A percentile compares a stretch with the other conserved stretches of the same genome.
Conservation (phyloP, 2,113 vertebrate genomes). For the Sinocyclocheilus rhinocerous region DNA sequence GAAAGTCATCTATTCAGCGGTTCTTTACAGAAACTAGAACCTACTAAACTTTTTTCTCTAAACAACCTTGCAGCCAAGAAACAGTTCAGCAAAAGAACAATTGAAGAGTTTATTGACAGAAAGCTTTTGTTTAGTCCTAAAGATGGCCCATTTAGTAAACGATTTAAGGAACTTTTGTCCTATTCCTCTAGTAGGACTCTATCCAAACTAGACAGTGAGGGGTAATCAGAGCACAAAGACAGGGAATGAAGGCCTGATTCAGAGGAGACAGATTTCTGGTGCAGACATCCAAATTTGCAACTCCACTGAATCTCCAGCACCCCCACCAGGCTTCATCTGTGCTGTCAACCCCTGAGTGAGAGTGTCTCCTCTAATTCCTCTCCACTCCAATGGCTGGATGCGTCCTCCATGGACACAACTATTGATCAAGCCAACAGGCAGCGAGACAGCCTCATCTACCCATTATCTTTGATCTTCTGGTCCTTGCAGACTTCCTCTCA, state of each 20-base stretch:
- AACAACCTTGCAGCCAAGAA: background rate
- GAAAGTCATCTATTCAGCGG: slow-evolving; percentile 5
- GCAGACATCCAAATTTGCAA: slow-evolving; percentile 58
- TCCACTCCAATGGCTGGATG: slow-evolving; percentile 68
- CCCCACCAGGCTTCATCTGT: slow-evolving; percentile 76
- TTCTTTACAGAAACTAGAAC: background rate
- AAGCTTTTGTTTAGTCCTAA: background rate
- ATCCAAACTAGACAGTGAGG: slow-evolving; percentile 29
- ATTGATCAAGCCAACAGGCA: slow-evolving; percentile 53
- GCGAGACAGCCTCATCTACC: slow-evolving; percentile 42
- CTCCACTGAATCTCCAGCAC: slow-evolving; percentile 65
- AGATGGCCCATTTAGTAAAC: background rate
- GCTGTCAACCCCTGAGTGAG: slow-evolving; percentile 56
- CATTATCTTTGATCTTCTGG: slow-evolving; percentile 71
- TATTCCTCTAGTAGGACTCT: slow-evolving; percentile 13
- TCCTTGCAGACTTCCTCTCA: slow-evolving; percentile 74
- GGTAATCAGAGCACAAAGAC: slow-evolving; percentile 32
- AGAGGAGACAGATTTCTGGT: slow-evolving; percentile 53
- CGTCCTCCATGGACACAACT: slow-evolving; percentile 67
- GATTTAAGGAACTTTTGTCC: background rate
- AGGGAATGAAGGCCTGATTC: slow-evolving; percentile 39
- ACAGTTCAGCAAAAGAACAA: background rate
- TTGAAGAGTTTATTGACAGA: no score
- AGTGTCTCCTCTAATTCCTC: slow-evolving; percentile 57
- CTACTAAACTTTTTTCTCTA: background rate